Conservation (phyloP, 2,888 invertebrate species). For the Exocentrus adspersus region DNA sequence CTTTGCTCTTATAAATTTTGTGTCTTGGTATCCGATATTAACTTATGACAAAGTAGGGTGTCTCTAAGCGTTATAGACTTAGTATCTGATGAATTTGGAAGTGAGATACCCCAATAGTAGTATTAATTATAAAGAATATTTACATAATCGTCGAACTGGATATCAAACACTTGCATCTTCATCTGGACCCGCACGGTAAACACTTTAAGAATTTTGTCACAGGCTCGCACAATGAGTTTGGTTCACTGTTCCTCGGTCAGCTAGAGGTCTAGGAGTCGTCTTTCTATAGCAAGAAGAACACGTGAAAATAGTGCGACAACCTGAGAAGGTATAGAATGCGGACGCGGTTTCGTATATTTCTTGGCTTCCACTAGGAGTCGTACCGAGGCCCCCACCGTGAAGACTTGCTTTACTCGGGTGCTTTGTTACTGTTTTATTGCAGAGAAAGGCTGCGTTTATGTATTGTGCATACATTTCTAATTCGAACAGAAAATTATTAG, state of each 20-base stretch:
- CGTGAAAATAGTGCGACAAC: conserved; percentile 19
- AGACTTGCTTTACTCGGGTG: background rate
- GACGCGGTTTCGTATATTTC: conserved; percentile 40
- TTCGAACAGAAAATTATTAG: too few species aligned
- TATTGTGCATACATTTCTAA: too few species aligned
- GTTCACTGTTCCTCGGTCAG: conserved; percentile 5
- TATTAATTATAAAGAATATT: conserved; percentile 40
- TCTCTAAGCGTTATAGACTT: too few species aligned
- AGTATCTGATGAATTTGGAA: too few species aligned
- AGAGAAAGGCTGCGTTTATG: background rate
- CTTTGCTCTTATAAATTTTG: too few species aligned
- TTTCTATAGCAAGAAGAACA: conserved; percentile 3
- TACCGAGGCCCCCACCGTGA: conserved; percentile 20
- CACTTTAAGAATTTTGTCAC: conserved; percentile 6
- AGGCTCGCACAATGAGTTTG: conserved; percentile 4
- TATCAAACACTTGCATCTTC: conserved; percentile 58
- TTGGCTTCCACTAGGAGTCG: conserved; percentile 22
- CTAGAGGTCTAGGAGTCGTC: background rate
- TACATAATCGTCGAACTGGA: conserved; percentile 58
- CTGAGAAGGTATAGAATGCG: conserved; percentile 37
- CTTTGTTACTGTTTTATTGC: background rate
- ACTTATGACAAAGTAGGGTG: too few species aligned
- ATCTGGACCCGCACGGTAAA: conserved; percentile 19
- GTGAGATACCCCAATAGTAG: too few species aligned
- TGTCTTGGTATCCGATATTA: too few species aligned